A percentile compares a stretch with the other conserved stretches of the same genome.
These are phyloP conservation scores for Limnephilus rhombicus DNA, from an alignment of 2,888 invertebrate species.

Conservation along the genomic window DNA sequence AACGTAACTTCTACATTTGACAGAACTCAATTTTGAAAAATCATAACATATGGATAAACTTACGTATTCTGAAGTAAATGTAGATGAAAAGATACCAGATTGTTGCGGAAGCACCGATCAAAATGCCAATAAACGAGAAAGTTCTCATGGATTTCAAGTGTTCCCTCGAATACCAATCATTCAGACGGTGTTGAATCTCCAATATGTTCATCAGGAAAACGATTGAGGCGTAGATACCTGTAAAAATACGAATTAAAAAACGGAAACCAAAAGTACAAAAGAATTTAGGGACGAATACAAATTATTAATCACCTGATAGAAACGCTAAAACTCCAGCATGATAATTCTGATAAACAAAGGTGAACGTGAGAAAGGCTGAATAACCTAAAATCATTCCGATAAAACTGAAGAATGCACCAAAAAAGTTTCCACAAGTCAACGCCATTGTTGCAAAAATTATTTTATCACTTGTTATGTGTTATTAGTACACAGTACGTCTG, in stretches of 20 bases:
- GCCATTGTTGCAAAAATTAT: slow-evolving; percentile 48
- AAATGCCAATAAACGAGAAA: slow-evolving; percentile 75
- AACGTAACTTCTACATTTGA: not conserved
- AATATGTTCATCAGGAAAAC: slow-evolving; percentile 74
- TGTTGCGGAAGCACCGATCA: slow-evolving; percentile 73
- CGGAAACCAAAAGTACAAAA: not conserved
- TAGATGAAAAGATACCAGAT: slow-evolving; percentile 75
- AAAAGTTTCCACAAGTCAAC: slow-evolving; percentile 52
- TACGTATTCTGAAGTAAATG: slow-evolving; percentile 74
- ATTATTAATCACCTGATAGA: slow-evolving; percentile 71
- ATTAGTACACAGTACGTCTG: not conserved
- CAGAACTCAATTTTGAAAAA: not conserved
- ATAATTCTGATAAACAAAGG: slow-evolving; percentile 75
- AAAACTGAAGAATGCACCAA: slow-evolving; percentile 57
- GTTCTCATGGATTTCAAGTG: slow-evolving; percentile 75
- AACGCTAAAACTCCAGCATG: slow-evolving; percentile 77
- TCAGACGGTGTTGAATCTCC: slow-evolving; percentile 73
- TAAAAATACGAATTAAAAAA: slow-evolving; percentile 48
- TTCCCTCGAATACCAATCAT: slow-evolving; percentile 76
- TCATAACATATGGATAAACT: slow-evolving; percentile 66
- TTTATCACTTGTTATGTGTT: not conserved
- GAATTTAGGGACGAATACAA: not conserved
- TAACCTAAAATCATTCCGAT: slow-evolving; percentile 68
- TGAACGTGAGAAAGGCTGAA: slow-evolving; percentile 76
- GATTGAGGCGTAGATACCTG: slow-evolving; percentile 73